A percentile compares a stretch with the other conserved stretches of the same genome.
These are phyloP conservation scores for Catocala sponsa DNA, from an alignment of 2,888 invertebrate genomes.

Conservation along the genomic window DNA sequence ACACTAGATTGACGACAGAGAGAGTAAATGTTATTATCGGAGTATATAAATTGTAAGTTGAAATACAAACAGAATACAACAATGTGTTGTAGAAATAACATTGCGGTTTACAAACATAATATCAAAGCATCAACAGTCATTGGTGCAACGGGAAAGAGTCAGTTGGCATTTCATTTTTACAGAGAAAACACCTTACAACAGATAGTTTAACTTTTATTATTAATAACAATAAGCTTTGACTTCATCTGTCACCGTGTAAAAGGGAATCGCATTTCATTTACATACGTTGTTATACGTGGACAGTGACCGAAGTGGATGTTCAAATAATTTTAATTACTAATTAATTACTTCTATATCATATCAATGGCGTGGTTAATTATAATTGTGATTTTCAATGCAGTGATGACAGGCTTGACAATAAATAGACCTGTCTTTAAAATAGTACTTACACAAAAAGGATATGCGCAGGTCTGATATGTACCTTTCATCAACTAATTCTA, in stretches of 20 bases:
- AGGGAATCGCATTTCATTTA: too few species aligned
- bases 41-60: constrained; percentile 46
- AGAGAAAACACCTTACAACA: constrained; percentile 55
- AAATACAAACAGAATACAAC: constrained; percentile 63
- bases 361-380: constrained; percentile 50
- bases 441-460: constrained; percentile 90
- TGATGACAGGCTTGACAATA: constrained; percentile 56
- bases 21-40: constrained; percentile 38
- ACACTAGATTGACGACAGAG: constrained; percentile 6
- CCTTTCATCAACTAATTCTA: not conserved
- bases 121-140: constrained; percentile 61
- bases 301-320: not conserved
- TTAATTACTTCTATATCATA: not conserved
- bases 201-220: not conserved
- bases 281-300: too few species aligned
- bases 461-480: constrained; percentile 87
- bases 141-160: constrained; percentile 52
- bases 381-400: constrained; percentile 52
- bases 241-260: too few species aligned
- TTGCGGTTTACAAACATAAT: constrained; percentile 79
- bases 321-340: not conserved
- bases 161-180: constrained; percentile 63
- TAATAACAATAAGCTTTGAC: not conserved
- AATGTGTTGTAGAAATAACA: constrained; percentile 65
- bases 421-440: constrained; percentile 88